Evolutionary conservation across 2,888 invertebrate genomes (phyloP), one percentile per base, ranked within the genome.

Genomic region (Ophion ellenae): DNA sequence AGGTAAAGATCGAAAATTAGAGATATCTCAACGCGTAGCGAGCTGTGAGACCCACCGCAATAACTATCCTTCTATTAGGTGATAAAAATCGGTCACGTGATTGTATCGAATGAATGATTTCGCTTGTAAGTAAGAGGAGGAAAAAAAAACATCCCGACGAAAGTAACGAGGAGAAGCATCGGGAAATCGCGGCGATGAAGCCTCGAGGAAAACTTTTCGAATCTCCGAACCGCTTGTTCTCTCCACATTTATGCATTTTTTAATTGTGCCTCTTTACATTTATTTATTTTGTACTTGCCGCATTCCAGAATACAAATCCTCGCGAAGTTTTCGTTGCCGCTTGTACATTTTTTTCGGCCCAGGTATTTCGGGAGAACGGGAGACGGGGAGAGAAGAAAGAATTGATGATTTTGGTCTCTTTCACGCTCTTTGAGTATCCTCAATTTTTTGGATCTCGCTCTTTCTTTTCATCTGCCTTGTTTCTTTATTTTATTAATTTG

Each of bases 21-120:
- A 83, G 61, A 80, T 84, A 87, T 81, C 83, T 84, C 82, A 86
- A 87, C 85, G 80, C 82, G 78, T 88, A 89, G 88, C 73, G 81
- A 89, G 77, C 82, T 84, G 40, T 40, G 86, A 83, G 77, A 88
- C 84, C 87, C 86, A 88, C 86, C 87, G 89, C 89, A 88, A 89
- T 89, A 89, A 89, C 74, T 87, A 87, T 86, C 80, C 87, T 83
- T 87, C 86, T 86, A 84, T 74, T 87, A 86, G 81, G 67, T 83
- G 71, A 86, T 79, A 74, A 53, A 53, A 82, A 84, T 80, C 77
- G 81, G 79, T 84, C 71, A 53, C 53, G 75, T 75, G 84, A 83
- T 81, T 81, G 71, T 81, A 64, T 80, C 77, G 69, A 81, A 77
- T 83, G 80, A 83, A 83, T 83, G 80, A 81, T 83, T 83, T 53